These are phyloP conservation scores for Hyla sarda DNA, from an alignment of 2,113 vertebrate species.

Conservation along the genomic window DNA sequence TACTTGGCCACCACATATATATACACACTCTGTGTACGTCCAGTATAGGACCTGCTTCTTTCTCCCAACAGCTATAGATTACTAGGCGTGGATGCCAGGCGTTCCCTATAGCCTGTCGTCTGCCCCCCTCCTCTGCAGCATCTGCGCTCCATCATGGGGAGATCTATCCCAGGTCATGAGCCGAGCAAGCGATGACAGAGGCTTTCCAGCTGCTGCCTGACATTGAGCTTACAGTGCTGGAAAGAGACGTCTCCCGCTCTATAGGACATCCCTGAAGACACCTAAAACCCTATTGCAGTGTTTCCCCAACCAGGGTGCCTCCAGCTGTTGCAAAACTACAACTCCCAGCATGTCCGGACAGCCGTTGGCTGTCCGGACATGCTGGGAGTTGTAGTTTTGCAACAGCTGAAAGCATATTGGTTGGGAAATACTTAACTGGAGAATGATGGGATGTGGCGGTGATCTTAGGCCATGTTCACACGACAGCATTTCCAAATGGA, in stretches of 20 bases:
- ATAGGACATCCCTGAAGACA: not conserved
- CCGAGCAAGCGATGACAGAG: not conserved
- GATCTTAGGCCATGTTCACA: too few species aligned
- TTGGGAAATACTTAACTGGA: too few species aligned
- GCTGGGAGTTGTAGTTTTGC: too few species aligned
- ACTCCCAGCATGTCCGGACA: too few species aligned
- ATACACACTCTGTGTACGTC: not conserved
- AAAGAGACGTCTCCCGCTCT: conserved; percentile 26
- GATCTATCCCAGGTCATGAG: not conserved
- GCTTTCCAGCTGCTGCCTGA: conserved; percentile 49
- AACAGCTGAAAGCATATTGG: too few species aligned
- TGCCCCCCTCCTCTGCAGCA: not conserved
- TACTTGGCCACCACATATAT: too few species aligned
- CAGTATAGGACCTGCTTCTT: not conserved
- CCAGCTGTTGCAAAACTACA: too few species aligned
- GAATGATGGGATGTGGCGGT: too few species aligned
- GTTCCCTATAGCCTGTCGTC: not conserved
- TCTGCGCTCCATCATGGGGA: conserved; percentile 42
- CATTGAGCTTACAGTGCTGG: conserved; percentile 10
- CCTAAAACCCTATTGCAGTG: too few species aligned
- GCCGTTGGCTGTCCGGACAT: too few species aligned
- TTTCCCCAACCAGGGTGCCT: too few species aligned
- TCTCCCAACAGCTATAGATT: conserved; percentile 45
- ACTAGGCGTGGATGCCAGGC: not conserved
- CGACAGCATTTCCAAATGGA: too few species aligned